A percentile compares a stretch with the other conserved stretches of the same genome.
These are phyloP conservation scores for Phengaris arion DNA, from an alignment of 2,888 invertebrate genomes.

Conservation along the genomic window DNA sequence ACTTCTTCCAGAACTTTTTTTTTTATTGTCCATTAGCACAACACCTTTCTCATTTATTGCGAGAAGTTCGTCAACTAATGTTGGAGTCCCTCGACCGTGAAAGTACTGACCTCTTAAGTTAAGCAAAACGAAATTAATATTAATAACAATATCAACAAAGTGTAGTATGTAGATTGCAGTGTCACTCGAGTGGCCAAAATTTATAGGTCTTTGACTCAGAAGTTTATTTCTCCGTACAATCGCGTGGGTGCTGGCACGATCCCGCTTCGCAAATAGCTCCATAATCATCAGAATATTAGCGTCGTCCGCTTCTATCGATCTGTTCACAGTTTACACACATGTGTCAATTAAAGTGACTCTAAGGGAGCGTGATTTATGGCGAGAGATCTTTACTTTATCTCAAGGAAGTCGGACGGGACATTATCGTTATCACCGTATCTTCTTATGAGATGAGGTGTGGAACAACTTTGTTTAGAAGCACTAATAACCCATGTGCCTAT, in stretches of 20 bases:
- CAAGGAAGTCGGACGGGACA: not conserved
- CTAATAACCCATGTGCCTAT: not conserved
- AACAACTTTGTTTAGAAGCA: not conserved
- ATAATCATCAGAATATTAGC: constrained; percentile 22
- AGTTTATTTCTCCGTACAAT: not conserved
- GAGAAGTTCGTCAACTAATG: no score
- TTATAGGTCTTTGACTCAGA: constrained; percentile 24
- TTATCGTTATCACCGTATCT: not conserved
- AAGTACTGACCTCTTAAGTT: no score
- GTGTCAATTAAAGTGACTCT: constrained; percentile 10
- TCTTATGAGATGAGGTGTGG: not conserved
- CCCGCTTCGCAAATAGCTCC: constrained; percentile 7
- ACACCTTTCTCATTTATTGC: no score
- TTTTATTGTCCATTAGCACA: no score
- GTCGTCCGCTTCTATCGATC: constrained; percentile 4
- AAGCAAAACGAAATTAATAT: not conserved
- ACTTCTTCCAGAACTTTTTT: no score
- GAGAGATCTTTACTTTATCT: not conserved
- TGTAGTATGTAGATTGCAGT: not conserved
- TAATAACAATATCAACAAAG: no score
- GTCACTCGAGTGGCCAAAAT: constrained; percentile 6
- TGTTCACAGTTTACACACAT: not conserved
- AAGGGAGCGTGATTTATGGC: not conserved
- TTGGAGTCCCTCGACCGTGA: no score
- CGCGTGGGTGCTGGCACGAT: constrained; percentile 22